Conservation (phyloP, 2,888 invertebrate species). For the Pandemis heparana region DNA sequence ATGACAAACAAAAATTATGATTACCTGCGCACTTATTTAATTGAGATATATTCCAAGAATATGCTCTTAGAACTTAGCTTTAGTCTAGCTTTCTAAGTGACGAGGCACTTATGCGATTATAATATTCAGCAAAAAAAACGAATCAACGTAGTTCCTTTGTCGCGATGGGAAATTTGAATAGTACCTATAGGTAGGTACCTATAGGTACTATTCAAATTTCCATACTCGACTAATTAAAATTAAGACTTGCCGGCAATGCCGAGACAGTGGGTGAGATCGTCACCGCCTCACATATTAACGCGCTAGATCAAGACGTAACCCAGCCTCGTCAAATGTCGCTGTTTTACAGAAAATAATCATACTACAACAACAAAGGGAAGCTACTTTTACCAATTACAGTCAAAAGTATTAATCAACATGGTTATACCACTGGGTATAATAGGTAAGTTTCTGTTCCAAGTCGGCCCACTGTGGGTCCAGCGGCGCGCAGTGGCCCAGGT, state of each 20-base stretch:
- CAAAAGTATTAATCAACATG: background rate
- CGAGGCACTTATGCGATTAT: background rate
- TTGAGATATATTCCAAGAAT: too few relatives aligned
- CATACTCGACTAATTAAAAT: too few relatives aligned
- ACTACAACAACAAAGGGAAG: background rate
- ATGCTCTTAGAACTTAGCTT: background rate
- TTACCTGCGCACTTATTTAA: background rate
- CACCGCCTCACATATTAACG: background rate
- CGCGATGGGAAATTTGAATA: background rate
- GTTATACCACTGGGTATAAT: slow-evolving; percentile 37
- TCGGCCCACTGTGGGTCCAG: slow-evolving; percentile 74
- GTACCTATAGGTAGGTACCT: background rate
- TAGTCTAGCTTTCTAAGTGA: background rate
- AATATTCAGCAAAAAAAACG: background rate
- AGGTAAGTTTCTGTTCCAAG: slow-evolving; percentile 67
- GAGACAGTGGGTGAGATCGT: background rate
- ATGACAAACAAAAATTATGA: too few relatives aligned
- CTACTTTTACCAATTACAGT: background rate
- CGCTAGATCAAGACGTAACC: background rate
- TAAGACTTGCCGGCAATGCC: too few relatives aligned
- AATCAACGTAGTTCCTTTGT: background rate
- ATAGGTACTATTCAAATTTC: too few relatives aligned
- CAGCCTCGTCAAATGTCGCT: background rate
- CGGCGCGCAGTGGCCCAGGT: slow-evolving; percentile 50
- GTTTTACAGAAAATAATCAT: background rate